Percentiles rank a stretch among this genome's conserved stretches.
phyloP scores from a whole-genome alignment of 2,797 vertebrate genomes.

The Megalops cyprinoides region DNA sequence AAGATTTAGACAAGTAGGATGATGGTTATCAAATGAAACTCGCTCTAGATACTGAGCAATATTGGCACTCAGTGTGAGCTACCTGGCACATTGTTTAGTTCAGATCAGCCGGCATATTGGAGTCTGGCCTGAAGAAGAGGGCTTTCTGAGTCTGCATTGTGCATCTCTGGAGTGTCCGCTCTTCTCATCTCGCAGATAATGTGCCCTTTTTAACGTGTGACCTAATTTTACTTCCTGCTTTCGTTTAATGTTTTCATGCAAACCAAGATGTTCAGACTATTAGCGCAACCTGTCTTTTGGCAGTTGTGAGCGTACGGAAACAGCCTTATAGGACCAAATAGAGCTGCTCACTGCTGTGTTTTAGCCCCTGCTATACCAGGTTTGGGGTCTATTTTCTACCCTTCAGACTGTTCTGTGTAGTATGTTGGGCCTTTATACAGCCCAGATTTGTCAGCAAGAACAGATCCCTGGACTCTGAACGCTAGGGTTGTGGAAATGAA shows the following conservation, averaged over 20 bases:
- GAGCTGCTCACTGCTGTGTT: too few relatives aligned
- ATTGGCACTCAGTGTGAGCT: neutral
- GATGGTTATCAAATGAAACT: neutral
- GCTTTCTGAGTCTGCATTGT: neutral
- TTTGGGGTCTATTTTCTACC: too few relatives aligned
- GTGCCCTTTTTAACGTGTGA: neutral
- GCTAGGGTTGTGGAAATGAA: neutral
- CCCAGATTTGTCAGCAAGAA: too few relatives aligned
- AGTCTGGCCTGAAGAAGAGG: neutral
- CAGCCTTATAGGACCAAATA: neutral
- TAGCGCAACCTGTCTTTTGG: neutral
- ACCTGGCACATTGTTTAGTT: neutral
- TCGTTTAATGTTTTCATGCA: neutral
- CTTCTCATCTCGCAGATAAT: neutral
- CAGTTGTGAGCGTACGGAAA: neutral
- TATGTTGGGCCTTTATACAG: too few relatives aligned
- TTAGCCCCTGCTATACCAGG: too few relatives aligned
- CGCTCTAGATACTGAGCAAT: slow-evolving; percentile 1
- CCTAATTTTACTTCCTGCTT: slow-evolving; percentile 17
- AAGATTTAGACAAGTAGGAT: neutral
- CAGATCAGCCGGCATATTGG: neutral
- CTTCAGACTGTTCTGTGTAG: too few relatives aligned
- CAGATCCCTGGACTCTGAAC: too few relatives aligned
- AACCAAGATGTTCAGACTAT: neutral
- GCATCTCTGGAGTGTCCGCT: neutral